Percentiles rank a stretch among this genome's conserved stretches.
Evolutionary conservation across 2,113 vertebrate genomes (phyloP).

Genomic region (Madoqua kirkii): DNA sequence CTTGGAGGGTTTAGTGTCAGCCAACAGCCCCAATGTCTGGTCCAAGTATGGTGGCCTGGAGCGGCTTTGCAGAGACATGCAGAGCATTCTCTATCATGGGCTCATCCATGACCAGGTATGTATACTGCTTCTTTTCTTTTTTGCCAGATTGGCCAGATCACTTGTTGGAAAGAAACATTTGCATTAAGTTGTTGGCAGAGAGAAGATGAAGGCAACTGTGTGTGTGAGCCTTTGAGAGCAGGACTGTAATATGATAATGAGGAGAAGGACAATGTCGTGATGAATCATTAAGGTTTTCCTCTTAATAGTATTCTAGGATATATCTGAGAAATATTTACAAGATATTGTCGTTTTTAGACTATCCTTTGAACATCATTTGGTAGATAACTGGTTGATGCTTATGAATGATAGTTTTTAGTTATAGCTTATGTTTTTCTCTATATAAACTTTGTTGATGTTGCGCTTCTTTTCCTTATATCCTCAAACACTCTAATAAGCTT

Average conservation of each 20-base stretch:
- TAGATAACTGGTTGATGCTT: neutral
- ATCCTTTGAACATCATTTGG: neutral
- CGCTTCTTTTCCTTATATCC: conserved; percentile 1
- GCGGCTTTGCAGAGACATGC: conserved; percentile 96
- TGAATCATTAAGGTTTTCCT: neutral
- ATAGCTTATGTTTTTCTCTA: neutral
- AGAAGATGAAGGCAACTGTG: neutral
- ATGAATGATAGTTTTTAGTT: conserved; percentile 13
- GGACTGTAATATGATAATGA: neutral
- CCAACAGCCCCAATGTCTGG: conserved; percentile 96
- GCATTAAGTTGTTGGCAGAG: neutral
- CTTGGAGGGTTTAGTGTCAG: conserved; percentile 95
- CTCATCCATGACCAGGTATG: conserved; percentile 93
- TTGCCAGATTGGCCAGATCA: neutral
- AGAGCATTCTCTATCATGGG: conserved; percentile 93
- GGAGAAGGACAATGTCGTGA: neutral
- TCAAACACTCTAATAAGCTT: conserved; percentile 8
- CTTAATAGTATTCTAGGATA: neutral
- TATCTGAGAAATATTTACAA: conserved; percentile 13
- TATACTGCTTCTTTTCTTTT: neutral
- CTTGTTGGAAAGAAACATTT: conserved; percentile 13
- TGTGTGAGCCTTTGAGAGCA: neutral
- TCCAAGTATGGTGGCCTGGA: conserved; percentile 97
- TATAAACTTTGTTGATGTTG: conserved; percentile 5
- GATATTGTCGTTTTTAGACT: neutral